phyloP scores from a whole-genome alignment of 2,888 invertebrate species.

The Lymantria dispar region DNA sequence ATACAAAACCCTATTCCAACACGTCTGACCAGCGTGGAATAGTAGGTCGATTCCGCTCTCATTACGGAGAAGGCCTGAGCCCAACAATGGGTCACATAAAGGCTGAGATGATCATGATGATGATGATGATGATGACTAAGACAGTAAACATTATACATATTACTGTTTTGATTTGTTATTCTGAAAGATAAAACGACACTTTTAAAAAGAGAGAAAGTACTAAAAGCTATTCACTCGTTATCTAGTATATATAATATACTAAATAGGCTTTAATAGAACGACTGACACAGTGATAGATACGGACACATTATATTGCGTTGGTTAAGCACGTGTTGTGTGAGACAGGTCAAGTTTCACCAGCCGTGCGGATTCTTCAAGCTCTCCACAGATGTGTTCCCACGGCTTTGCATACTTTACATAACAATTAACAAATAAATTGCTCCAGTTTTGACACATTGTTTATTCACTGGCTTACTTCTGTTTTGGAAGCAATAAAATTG shows the following conservation, averaged over 20 bases:
- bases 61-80: too few species aligned
- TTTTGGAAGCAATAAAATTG: background rate
- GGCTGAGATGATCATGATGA: too few species aligned
- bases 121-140: too few species aligned
- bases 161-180: background rate
- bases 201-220: background rate
- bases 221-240: background rate
- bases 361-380: constrained; percentile 37
- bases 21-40: too few species aligned
- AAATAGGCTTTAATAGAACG: background rate
- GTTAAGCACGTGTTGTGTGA: constrained; percentile 25
- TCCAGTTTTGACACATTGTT: constrained; percentile 16
- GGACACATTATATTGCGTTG: constrained; percentile 15
- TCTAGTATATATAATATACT: background rate
- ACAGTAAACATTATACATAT: too few species aligned
- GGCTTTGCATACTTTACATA: constrained; percentile 41
- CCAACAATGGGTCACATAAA: too few species aligned
- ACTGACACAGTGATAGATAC: background rate
- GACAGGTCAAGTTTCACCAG: constrained; percentile 41
- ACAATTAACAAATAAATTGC: constrained; percentile 27
- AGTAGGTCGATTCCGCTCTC: too few species aligned
- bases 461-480: constrained; percentile 10
- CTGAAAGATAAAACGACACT: background rate
- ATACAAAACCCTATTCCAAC: too few species aligned
- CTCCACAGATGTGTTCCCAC: constrained; percentile 41